A percentile compares a stretch with the other conserved stretches of the same genome.
Conservation (phyloP, 2,797 vertebrate genomes). For the Pseudopleuronectes americanus region DNA sequence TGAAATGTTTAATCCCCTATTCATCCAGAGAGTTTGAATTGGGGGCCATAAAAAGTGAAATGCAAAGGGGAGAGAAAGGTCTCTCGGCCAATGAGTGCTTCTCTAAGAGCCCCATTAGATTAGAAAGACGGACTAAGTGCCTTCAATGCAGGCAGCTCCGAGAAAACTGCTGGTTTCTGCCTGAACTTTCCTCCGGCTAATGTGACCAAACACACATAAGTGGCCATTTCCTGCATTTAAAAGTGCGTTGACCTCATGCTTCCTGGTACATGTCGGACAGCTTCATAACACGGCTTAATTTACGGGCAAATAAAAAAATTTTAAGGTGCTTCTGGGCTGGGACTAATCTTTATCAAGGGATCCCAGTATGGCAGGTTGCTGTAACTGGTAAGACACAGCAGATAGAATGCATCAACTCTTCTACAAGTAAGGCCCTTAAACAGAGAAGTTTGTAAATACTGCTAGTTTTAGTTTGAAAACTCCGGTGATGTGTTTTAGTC, state of each 20-base stretch:
- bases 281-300: conserved; percentile 4
- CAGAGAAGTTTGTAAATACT: too few relatives aligned
- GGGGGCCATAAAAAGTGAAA: conserved; percentile 52
- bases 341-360: not conserved
- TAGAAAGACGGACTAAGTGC: conserved; percentile 62
- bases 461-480: too few relatives aligned
- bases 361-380: not conserved
- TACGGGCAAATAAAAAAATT: not conserved
- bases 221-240: conserved; percentile 30
- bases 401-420: too few relatives aligned
- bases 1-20: conserved; percentile 54
- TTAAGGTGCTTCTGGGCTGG: not conserved
- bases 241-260: not conserved
- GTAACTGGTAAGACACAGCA: not conserved
- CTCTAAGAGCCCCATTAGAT: conserved; percentile 54
- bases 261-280: conserved; percentile 10
- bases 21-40: conserved; percentile 39
- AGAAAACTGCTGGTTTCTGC: conserved; percentile 40
- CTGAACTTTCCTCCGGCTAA: conserved; percentile 1
- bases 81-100: conserved; percentile 34
- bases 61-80: conserved; percentile 16
- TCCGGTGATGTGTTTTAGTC: too few relatives aligned
- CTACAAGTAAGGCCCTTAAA: too few relatives aligned
- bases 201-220: conserved; percentile 19
- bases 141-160: conserved; percentile 34